A percentile compares a stretch with the other conserved stretches of the same genome.
Conservation (phyloP, 2,797 vertebrate genomes). For the Sarcoramphus papa region DNA sequence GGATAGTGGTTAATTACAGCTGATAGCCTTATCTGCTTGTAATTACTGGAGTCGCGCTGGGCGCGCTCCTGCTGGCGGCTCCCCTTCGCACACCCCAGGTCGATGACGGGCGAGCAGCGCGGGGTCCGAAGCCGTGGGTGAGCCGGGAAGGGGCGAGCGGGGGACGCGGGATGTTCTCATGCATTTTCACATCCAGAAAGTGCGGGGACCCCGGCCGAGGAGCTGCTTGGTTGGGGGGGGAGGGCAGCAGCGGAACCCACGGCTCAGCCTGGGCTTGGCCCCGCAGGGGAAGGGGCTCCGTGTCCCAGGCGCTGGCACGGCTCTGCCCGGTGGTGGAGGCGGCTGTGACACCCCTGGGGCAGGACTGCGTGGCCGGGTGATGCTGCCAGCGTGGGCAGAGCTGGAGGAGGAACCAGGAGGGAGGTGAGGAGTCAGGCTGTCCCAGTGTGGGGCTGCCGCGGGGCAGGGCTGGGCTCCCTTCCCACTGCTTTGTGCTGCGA, state of each 20-base stretch:
- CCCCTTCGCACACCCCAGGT: constrained; percentile 36
- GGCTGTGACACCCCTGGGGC: not conserved
- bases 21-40: constrained; percentile 82
- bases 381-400: not conserved
- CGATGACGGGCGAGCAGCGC: not conserved
- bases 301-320: accelerated
- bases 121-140: accelerated
- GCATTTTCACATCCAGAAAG: no score
- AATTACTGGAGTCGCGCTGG: constrained; percentile 74
- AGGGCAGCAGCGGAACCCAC: no score
- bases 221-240: not conserved
- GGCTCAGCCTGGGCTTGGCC: not conserved
- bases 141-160: not conserved
- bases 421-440: not conserved
- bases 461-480: not conserved
- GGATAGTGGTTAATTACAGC: constrained; percentile 83
- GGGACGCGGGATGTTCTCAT: accelerated
- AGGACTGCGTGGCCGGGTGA: not conserved
- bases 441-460: not conserved
- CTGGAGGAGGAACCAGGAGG: not conserved
- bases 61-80: constrained; percentile 20
- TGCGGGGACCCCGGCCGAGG: accelerated
- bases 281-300: accelerated
- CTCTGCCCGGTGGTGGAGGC: accelerated
- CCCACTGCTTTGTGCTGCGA: not conserved